phyloP scores from a whole-genome alignment of 1,140 invertebrate genomes.

The Metaphire vulgaris region DNA sequence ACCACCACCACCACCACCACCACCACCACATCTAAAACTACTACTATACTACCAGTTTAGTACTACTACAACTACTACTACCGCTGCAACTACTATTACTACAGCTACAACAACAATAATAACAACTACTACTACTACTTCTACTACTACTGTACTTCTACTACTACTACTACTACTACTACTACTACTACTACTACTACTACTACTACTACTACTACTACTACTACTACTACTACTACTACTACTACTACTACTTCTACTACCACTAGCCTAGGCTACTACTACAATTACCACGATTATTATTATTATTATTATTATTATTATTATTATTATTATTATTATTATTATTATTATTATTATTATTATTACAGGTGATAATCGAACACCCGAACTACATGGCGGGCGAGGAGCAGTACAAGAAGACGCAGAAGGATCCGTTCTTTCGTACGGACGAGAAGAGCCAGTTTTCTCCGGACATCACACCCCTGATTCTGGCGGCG shows the following conservation, averaged over 20 bases:
- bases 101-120: no score
- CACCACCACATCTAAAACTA: no score
- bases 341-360: neutral
- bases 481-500: conserved; percentile 86
- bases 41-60: no score
- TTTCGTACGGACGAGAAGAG: no score
- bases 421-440: conserved; percentile 34
- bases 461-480: conserved; percentile 88
- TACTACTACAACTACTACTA: no score
- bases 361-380: conserved; percentile 75
- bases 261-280: no score
- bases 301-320: neutral
- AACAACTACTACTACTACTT: conserved; percentile 15
- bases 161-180: conserved; percentile 20
- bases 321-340: neutral
- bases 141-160: conserved; percentile 9
- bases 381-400: conserved; percentile 57
- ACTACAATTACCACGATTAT: neutral
- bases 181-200: conserved; percentile 15
- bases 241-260: conserved; percentile 18
- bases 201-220: conserved; percentile 22
- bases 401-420: conserved; percentile 43
- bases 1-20: no score
- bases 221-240: conserved; percentile 19
- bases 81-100: no score